Evolutionary conservation across 2,888 invertebrate genomes (phyloP).

Genomic region (Drosophila formosana): DNA sequence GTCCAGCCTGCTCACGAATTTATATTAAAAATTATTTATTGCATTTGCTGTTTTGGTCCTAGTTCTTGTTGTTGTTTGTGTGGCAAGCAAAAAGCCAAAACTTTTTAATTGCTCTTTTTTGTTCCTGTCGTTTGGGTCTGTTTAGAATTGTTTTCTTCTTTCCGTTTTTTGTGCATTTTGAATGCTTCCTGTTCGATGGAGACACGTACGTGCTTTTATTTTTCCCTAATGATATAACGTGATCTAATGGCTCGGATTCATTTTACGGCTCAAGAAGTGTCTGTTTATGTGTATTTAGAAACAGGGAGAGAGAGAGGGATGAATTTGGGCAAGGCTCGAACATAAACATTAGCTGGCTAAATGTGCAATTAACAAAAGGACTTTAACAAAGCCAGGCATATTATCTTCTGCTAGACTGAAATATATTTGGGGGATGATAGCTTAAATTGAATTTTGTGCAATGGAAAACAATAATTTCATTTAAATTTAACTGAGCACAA

Average conservation of each 20-base stretch:
- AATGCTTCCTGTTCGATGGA: conserved; percentile 53
- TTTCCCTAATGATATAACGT: conserved; percentile 72
- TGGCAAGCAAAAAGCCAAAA: conserved; percentile 47
- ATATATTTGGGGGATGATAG: no score
- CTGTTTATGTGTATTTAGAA: conserved; percentile 10
- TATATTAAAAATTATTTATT: conserved; percentile 81
- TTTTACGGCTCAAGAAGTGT: conserved; percentile 16
- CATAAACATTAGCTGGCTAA: conserved; percentile 2
- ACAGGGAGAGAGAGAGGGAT: background rate
- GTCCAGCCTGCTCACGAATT: conserved; percentile 74
- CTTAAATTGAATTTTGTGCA: no score
- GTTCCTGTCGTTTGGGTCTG: conserved; percentile 18
- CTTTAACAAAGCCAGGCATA: background rate
- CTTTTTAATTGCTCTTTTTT: conserved; percentile 65
- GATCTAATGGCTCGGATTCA: conserved; percentile 54
- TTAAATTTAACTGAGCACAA: no score
- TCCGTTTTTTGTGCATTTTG: conserved; percentile 49
- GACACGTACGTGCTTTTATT: conserved; percentile 76
- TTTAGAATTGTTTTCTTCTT: conserved; percentile 53
- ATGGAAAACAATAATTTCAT: no score
- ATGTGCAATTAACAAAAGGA: conserved; percentile 13
- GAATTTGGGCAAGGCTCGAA: background rate
- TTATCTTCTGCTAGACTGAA: background rate
- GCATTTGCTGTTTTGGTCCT: conserved; percentile 59
- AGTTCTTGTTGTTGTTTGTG: conserved; percentile 28